Evolutionary conservation across 2,888 invertebrate species (phyloP), one percentile per base, ranked within the genome.

Genomic region (Leptopterna dolabrata): DNA sequence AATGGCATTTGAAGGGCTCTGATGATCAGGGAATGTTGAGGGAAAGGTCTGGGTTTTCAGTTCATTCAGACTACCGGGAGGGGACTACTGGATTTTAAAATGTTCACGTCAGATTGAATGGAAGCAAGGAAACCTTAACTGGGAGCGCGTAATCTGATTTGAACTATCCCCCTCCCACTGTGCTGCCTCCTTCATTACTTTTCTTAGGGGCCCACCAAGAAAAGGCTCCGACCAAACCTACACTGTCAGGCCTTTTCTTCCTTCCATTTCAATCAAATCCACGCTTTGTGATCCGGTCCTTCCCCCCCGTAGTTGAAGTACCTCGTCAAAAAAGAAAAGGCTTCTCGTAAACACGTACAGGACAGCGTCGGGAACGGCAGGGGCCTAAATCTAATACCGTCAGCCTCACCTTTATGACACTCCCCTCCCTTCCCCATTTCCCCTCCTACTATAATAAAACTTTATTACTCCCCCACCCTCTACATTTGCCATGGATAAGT

Each of bases 331-430:
- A 30, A 71, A 71, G 27, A 30, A 73, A 41, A n/a, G 36, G 30
- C 16, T 30, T 30, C 73, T 63, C 63, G 63, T 63, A 63, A 63
- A 63, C 73, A 73, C 73, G 36, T 73, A 36, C 36, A 36, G 73
- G 41, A 14, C n/a, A 73, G 7, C 73, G 36, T 36, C 36, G 36
- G n/a, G 36, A 24, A 1, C 13, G 63, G 24, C 11, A 24, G 63
- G 36, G 24, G 24, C 13, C 63, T 63, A 63, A 73, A 73, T 73
- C 73, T 36, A 36, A 73, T 36, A 73, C 36, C 36, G 73, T 13
- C 73, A 19, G 73, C 2, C 81, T 55, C 55, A 47, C 30, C 81
- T 81, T 81, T 81, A 81, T 81, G 43, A 78, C 45, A 7, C 30
- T 7, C 7, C 4, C 3, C 47, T 1, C 13, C 1, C 47, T 41